Conservation (phyloP, 2,113 vertebrate genomes). For the Garra rufa region DNA sequence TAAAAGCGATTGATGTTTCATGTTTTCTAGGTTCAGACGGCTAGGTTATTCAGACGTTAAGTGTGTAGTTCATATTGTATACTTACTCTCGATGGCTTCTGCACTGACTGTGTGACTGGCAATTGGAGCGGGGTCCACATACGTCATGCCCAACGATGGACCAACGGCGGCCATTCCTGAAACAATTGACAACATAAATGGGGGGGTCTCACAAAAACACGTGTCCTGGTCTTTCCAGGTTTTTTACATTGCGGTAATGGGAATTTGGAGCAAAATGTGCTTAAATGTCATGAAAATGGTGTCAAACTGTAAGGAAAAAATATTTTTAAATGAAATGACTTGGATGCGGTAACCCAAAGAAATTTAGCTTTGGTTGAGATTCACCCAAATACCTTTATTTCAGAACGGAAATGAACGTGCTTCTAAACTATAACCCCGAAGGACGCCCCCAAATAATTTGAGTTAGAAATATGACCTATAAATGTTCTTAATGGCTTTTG, state of each 20-base stretch:
- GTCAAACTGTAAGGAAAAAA: too few relatives aligned
- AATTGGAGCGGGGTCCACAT: conserved; percentile 72
- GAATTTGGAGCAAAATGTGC: background rate
- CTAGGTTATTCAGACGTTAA: background rate
- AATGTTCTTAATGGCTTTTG: background rate
- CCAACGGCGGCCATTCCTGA: conserved; percentile 57
- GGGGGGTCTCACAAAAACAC: background rate
- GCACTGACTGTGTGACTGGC: conserved; percentile 71
- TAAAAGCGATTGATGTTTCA: background rate
- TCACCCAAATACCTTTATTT: background rate
- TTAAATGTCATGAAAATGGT: background rate
- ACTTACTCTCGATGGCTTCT: conserved; percentile 84
- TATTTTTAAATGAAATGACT: too few relatives aligned
- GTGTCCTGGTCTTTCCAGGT: background rate
- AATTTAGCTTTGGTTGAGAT: too few relatives aligned
- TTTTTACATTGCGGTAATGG: background rate
- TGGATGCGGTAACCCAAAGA: too few relatives aligned
- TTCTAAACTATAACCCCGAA: background rate
- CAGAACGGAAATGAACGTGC: background rate
- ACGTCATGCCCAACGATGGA: conserved; percentile 59
- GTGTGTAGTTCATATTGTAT: conserved; percentile 38
- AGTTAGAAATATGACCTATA: background rate
- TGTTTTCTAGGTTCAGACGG: background rate
- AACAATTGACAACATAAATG: background rate
- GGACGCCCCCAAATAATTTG: too few relatives aligned